Evolutionary conservation across 2,797 vertebrate genomes (phyloP).

Genomic region (Gymnopithys bicolor): DNA sequence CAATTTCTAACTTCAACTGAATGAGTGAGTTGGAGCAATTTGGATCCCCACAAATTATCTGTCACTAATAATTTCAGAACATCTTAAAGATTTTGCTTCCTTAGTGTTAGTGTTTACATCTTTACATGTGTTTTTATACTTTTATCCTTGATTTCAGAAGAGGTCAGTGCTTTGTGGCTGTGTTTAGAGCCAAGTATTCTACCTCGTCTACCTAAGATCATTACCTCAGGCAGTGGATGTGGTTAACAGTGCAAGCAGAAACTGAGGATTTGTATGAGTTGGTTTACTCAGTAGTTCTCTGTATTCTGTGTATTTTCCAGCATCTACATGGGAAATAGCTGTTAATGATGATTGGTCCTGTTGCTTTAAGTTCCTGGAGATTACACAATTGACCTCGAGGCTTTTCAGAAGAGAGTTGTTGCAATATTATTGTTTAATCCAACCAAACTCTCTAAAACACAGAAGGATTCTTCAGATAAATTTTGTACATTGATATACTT

Average conservation of each 20-base stretch:
- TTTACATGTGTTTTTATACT: not conserved
- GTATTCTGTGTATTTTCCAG: not conserved
- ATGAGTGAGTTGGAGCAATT: not conserved
- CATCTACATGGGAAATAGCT: too few relatives aligned
- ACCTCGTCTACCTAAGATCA: too few relatives aligned
- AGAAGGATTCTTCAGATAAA: not conserved
- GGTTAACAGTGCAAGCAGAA: not conserved
- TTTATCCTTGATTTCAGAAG: not conserved
- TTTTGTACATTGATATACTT: not conserved
- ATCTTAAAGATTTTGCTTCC: not conserved
- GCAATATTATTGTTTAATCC: not conserved
- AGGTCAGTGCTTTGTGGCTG: not conserved
- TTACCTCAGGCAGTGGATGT: rapidly evolving
- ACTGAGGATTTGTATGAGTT: not conserved
- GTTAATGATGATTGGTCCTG: not conserved
- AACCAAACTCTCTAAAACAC: not conserved
- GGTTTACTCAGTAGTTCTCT: not conserved
- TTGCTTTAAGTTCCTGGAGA: not conserved
- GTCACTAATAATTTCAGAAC: not conserved
- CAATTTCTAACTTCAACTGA: not conserved
- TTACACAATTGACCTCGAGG: not conserved
- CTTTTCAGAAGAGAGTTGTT: not conserved
- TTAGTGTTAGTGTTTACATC: not conserved
- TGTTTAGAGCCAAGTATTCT: not conserved
- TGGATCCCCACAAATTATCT: not conserved